Evolutionary conservation across 1,140 invertebrate genomes (phyloP).

Genomic region (Neuroterus valhalla): DNA sequence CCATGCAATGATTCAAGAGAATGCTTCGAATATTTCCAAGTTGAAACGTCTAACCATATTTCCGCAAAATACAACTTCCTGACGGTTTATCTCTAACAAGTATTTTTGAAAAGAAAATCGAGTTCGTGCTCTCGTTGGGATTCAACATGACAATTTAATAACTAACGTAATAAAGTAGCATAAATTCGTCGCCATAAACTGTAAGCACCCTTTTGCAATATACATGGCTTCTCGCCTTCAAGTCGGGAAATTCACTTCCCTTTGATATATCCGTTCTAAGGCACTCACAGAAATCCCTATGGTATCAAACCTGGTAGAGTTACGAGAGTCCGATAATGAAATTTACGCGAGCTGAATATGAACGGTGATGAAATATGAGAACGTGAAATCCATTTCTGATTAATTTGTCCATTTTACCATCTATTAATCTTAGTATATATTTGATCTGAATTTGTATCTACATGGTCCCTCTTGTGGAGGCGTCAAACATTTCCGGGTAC

Average conservation of each 20-base stretch:
- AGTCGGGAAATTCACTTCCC: slow-evolving; percentile 2
- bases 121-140: slow-evolving; percentile 2
- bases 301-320: not conserved
- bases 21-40: not conserved
- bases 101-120: slow-evolving; percentile 4
- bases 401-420: no score
- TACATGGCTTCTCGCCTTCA: slow-evolving; percentile 1
- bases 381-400: no score
- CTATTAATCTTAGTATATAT: no score
- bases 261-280: slow-evolving; percentile 17
- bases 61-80: not conserved
- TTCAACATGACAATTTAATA: slow-evolving; percentile 12
- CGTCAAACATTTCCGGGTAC: not conserved
- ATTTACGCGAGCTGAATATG: not conserved
- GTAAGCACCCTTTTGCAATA: slow-evolving; percentile 14
- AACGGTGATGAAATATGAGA: no score
- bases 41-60: not conserved
- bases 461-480: no score
- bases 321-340: not conserved
- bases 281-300: not conserved
- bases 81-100: not conserved
- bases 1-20: no score
- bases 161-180: slow-evolving; percentile 27
- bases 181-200: slow-evolving; percentile 21
- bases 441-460: no score